phyloP scores from a whole-genome alignment of 2,797 vertebrate species.

The Thripadectes ignobilis region DNA sequence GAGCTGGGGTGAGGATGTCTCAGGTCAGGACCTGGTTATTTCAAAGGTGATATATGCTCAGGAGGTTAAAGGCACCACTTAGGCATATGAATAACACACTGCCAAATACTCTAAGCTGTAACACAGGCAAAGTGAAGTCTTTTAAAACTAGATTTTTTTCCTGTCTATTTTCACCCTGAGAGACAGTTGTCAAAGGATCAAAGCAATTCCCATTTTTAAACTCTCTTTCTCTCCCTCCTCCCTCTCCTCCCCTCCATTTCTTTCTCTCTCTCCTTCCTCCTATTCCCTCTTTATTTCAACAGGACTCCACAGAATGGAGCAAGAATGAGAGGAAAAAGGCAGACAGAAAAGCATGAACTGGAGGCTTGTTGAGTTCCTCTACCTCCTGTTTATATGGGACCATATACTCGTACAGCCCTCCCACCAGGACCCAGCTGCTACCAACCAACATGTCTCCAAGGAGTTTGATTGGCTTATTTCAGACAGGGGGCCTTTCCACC shows the following conservation, averaged over 20 bases:
- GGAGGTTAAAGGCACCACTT: constrained; percentile 38
- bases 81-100: constrained; percentile 39
- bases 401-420: constrained; percentile 98
- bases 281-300: constrained; percentile 46
- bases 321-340: constrained; percentile 99
- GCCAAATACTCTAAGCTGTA: background rate
- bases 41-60: constrained; percentile 24
- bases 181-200: constrained; percentile 7
- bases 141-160: constrained; percentile 32
- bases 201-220: constrained; percentile 19
- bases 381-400: constrained; percentile 99
- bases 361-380: constrained; percentile 99
- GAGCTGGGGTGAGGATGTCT: background rate
- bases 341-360: constrained; percentile 99
- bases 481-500: constrained; percentile 99
- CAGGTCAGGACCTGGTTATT: constrained; percentile 40
- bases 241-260: background rate
- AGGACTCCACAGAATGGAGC: constrained; percentile 99
- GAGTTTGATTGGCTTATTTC: constrained; percentile 99
- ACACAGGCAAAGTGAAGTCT: background rate
- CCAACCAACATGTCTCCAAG: constrained; percentile 99
- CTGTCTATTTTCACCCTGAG: background rate
- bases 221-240: background rate
- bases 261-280: constrained; percentile 14
- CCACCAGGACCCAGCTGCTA: constrained; percentile 91